These are phyloP conservation scores for Brachionus plicatilis DNA, from an alignment of 1,140 invertebrate species.

Conservation along the genomic window DNA sequence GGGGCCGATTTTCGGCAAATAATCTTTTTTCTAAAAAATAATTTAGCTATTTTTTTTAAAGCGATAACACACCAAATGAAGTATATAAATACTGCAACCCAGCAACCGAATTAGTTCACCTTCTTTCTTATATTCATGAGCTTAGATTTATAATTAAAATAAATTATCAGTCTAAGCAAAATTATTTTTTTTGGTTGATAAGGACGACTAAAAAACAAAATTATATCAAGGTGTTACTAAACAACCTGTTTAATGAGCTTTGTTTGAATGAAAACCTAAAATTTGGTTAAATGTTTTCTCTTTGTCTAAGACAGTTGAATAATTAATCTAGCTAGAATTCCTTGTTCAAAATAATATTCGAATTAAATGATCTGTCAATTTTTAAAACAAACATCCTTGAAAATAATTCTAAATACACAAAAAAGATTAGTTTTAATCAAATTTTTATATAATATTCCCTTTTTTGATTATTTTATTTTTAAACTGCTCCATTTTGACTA, in stretches of 20 bases:
- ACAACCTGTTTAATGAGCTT: slow-evolving; percentile 4
- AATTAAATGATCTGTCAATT: too few relatives aligned
- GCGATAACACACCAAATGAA: not conserved
- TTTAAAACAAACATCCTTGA: too few relatives aligned
- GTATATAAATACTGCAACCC: slow-evolving; percentile 22
- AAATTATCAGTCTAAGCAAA: not conserved
- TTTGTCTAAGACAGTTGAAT: not conserved
- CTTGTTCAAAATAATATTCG: too few relatives aligned
- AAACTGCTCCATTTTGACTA: too few relatives aligned
- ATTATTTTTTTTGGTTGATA: slow-evolving; percentile 16
- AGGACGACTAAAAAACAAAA: slow-evolving; percentile 38
- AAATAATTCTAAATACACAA: too few relatives aligned
- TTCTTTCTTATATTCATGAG: not conserved
- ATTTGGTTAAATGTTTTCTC: not conserved
- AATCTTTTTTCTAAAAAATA: not conserved
- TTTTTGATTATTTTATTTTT: too few relatives aligned
- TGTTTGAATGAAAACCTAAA: not conserved
- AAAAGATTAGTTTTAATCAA: too few relatives aligned
- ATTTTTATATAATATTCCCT: too few relatives aligned
- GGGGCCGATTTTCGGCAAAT: not conserved
- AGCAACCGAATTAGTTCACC: not conserved
- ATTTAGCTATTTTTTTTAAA: not conserved
- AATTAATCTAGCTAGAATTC: too few relatives aligned
- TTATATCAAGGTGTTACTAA: slow-evolving; percentile 24
- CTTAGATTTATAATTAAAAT: not conserved